phyloP scores from a whole-genome alignment of 2,797 vertebrate species.

The Labeo calbasu region DNA sequence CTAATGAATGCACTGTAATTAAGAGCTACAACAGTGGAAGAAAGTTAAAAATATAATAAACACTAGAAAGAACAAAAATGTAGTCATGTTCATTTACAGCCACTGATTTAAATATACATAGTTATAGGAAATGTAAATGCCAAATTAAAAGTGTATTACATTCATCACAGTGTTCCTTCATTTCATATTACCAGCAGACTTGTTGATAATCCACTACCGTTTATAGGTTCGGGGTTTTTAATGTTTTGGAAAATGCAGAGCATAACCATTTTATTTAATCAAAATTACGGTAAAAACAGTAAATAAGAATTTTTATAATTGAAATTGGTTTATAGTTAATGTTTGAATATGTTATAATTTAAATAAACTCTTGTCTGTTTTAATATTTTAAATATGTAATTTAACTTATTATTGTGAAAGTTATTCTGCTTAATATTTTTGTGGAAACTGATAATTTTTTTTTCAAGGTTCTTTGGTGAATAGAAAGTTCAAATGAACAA shows the following conservation, averaged over 20 bases:
- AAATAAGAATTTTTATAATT: neutral
- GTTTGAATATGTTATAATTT: neutral
- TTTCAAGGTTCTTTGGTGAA: neutral
- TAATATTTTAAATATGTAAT: neutral
- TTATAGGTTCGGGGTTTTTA: neutral
- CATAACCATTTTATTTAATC: constrained; percentile 5
- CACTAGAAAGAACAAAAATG: neutral
- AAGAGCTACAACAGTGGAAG: neutral
- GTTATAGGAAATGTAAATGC: neutral
- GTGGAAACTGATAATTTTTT: neutral
- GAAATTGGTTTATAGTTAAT: no score
- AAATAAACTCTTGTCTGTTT: neutral
- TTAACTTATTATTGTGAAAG: neutral
- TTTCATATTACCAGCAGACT: neutral
- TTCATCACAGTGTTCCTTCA: neutral
- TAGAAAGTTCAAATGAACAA: neutral
- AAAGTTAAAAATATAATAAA: neutral
- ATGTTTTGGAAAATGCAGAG: neutral
- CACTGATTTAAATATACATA: neutral
- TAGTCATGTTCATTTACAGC: neutral
- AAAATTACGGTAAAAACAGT: neutral
- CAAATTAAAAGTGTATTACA: neutral
- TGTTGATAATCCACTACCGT: neutral
- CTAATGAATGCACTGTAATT: neutral
- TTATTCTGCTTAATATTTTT: neutral